These are phyloP conservation scores for Protophormia terraenovae DNA, from an alignment of 2,888 invertebrate species.

Conservation along the genomic window DNA sequence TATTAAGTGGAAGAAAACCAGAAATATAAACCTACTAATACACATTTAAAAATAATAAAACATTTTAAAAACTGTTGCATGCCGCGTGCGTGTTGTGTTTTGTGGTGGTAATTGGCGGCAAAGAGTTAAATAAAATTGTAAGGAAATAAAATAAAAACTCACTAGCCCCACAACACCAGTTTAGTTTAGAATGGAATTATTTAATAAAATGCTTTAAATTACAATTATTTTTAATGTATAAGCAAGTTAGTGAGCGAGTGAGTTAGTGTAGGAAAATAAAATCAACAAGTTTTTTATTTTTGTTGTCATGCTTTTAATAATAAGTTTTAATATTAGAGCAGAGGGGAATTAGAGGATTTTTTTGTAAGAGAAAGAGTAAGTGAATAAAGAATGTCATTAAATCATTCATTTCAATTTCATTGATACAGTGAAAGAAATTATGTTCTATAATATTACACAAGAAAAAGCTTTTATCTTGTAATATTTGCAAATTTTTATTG, in stretches of 20 bases:
- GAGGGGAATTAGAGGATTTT: not conserved
- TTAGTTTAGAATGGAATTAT: conserved; percentile 38
- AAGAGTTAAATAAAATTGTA: conserved; percentile 21
- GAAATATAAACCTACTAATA: conserved; percentile 11
- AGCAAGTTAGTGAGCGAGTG: not conserved
- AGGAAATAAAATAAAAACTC: conserved; percentile 33
- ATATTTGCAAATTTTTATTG: not conserved
- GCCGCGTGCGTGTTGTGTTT: not conserved
- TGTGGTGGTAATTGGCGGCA: conserved; percentile 38
- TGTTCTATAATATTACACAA: not conserved
- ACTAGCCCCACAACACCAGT: not conserved
- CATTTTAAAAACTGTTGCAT: not conserved
- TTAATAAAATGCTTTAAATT: conserved; percentile 9
- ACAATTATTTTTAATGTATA: not conserved
- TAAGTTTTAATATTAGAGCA: not conserved
- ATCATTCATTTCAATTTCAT: not conserved
- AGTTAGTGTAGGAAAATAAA: not conserved
- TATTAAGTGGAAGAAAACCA: conserved; percentile 48
- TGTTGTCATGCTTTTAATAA: conserved; percentile 1
- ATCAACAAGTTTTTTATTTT: conserved; percentile 46
- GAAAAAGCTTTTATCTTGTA: not conserved
- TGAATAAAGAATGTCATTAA: not conserved
- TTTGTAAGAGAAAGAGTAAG: not conserved
- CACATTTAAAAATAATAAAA: not conserved
- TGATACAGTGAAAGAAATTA: not conserved